Evolutionary conservation across 1,140 invertebrate genomes (phyloP), one percentile per base, ranked within the genome.

Genomic region (Pomacea maculata): DNA sequence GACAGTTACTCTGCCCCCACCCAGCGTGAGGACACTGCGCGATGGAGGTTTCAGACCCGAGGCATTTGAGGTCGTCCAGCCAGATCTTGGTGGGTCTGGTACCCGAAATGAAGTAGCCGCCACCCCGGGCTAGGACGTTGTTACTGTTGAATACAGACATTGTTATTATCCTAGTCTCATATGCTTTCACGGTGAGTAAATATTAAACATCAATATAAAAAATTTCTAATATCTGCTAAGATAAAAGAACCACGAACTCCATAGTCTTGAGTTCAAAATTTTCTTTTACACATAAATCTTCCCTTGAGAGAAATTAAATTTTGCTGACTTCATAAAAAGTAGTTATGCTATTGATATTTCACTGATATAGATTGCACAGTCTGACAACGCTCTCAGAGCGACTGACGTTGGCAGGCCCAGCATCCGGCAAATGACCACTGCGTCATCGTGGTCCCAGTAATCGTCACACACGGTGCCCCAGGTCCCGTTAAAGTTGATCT

Each of bases 1-100:
- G 91, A 85, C 95, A 96, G 86, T 95, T 94, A 86, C 95, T 94
- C 1, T 94, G 91, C 72, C 94, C 95, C 95, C 95, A 96, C 11
- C 94, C 94, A 63, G 93, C 92, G 86, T 95, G 95, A 68, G 93
- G 90, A 88, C 95, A 96, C 77, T 95, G 93, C 34, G 93, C 92
- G 0, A 96, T 84, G 1, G 93, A 93, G 0, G 92, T 93, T 89
- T 96, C 95, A 84, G 94, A 94, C 15, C 95, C 95, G 0, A 88
- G 87, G 86, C 95, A 96, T 29, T 93, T 90, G 0, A 96, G 89
- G 82, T 95, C 94, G 87, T 96, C 95, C 86, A 96, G 94, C 88
- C 94, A 92, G 65, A 93, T 93, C 10, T 82, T 82, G 11, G 86
- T 86, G 92, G 90, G 65, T 92, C 91, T 45, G 90, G 92, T n/a